phyloP scores from a whole-genome alignment of 1,140 invertebrate species.

The Hycleus cichorii region DNA sequence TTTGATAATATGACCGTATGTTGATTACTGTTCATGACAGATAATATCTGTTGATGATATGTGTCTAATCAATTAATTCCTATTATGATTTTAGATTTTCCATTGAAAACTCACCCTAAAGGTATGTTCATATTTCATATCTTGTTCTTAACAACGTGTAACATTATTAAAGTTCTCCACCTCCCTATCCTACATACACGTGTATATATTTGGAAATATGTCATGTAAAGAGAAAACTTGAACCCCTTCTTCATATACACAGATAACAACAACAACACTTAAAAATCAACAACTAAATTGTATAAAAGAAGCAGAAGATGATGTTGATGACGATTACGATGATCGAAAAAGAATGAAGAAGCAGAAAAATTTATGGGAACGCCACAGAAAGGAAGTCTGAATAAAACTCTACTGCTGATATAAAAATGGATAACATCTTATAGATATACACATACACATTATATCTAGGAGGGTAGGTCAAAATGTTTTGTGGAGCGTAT shows the following conservation, averaged over 20 bases:
- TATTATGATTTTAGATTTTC: neutral
- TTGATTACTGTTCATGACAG: slow-evolving; percentile 3
- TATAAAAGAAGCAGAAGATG: neutral
- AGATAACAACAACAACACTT: too few species aligned
- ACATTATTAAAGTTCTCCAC: too few species aligned
- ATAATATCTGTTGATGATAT: slow-evolving; percentile 15
- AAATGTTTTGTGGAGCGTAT: slow-evolving; percentile 24
- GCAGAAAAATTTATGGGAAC: slow-evolving; percentile 18
- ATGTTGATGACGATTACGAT: neutral
- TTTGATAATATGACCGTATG: slow-evolving; percentile 6
- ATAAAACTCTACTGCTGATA: slow-evolving; percentile 13
- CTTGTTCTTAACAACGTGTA: too few species aligned
- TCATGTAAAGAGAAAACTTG: too few species aligned
- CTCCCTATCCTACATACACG: too few species aligned
- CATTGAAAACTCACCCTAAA: too few species aligned
- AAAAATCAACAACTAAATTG: neutral
- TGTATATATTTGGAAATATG: too few species aligned
- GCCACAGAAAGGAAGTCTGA: slow-evolving; percentile 14
- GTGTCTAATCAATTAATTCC: slow-evolving; percentile 1
- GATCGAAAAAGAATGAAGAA: too few species aligned
- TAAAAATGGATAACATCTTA: slow-evolving; percentile 22
- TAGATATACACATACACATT: too few species aligned
- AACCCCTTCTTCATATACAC: too few species aligned
- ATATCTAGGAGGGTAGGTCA: slow-evolving; percentile 16
- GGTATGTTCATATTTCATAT: too few species aligned